Conservation (phyloP, 92 coral and sea anemone genomes). For the Phymanthus crucifer region DNA sequence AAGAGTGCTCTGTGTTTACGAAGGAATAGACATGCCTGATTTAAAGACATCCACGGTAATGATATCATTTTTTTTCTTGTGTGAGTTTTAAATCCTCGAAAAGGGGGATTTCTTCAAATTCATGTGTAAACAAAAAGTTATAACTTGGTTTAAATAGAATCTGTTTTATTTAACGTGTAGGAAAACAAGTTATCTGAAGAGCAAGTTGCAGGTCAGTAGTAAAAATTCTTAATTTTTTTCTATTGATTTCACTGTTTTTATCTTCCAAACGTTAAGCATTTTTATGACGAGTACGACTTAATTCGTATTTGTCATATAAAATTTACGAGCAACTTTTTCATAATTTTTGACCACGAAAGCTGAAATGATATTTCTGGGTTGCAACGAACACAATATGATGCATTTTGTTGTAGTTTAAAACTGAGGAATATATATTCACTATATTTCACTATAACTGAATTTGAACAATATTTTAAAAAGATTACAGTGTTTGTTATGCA, state of each 20-base stretch:
- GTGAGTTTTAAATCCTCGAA: neutral
- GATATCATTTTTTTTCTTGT: neutral
- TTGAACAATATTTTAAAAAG: neutral
- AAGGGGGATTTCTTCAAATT: slow-evolving; percentile 20
- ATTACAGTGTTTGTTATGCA: neutral
- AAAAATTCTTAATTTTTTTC: neutral
- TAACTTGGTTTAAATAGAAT: slow-evolving; percentile 21
- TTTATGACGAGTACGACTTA: neutral
- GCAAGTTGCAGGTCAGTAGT: slow-evolving; percentile 62
- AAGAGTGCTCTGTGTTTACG: neutral
- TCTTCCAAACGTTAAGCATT: neutral
- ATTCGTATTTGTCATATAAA: too few species aligned
- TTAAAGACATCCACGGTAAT: slow-evolving; percentile 25
- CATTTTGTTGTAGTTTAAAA: too few species aligned
- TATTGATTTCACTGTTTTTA: too few species aligned
- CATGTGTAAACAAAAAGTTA: slow-evolving; percentile 2
- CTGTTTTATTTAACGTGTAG: slow-evolving; percentile 28
- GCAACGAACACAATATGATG: too few species aligned
- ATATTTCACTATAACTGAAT: neutral
- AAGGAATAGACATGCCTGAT: slow-evolving; percentile 22
- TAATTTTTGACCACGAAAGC: too few species aligned
- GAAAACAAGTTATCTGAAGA: slow-evolving; percentile 57
- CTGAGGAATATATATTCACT: too few species aligned
- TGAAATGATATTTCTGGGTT: too few species aligned
- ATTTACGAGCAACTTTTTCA: too few species aligned